A percentile compares a stretch with the other conserved stretches of the same genome.
These are phyloP conservation scores for Bufotes viridis DNA, from an alignment of 2,797 vertebrate species.

Conservation along the genomic window DNA sequence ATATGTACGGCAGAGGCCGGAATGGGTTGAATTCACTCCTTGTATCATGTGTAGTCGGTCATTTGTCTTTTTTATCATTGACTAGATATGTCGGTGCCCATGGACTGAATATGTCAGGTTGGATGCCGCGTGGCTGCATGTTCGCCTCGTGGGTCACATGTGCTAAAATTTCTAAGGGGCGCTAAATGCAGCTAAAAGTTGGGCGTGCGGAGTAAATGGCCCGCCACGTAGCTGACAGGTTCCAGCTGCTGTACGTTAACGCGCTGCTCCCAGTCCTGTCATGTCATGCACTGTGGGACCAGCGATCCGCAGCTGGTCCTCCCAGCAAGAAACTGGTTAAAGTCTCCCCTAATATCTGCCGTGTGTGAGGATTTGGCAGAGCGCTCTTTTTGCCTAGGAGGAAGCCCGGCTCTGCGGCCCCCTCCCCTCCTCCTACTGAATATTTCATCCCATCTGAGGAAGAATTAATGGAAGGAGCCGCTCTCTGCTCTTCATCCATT, in stretches of 20 bases:
- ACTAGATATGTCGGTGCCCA: background rate
- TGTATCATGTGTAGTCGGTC: too few species aligned
- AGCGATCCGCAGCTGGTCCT: constrained; percentile 20
- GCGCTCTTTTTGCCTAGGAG: constrained; percentile 30
- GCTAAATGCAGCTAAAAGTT: constrained; percentile 10
- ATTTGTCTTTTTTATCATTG: background rate
- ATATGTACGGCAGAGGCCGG: too few species aligned
- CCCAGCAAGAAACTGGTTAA: constrained; percentile 46
- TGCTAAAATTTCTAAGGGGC: constrained; percentile 5
- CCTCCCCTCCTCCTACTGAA: constrained; percentile 44
- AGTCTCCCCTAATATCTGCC: constrained; percentile 25
- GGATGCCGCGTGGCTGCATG: background rate
- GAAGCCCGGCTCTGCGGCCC: background rate
- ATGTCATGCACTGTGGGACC: background rate
- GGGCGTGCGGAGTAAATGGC: background rate
- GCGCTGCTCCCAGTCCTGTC: constrained; percentile 23
- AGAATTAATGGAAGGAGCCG: constrained; percentile 58
- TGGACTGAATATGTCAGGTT: background rate
- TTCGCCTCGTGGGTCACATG: background rate
- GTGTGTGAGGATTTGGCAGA: constrained; percentile 55
- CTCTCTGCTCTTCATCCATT: constrained; percentile 59
- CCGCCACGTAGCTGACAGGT: constrained; percentile 9
- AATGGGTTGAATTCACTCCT: too few species aligned
- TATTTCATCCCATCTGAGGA: constrained; percentile 61
- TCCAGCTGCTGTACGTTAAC: constrained; percentile 41